A percentile compares a stretch with the other conserved stretches of the same genome.
Conservation (phyloP, 2,113 vertebrate species). For the Syrmaticus mikado region DNA sequence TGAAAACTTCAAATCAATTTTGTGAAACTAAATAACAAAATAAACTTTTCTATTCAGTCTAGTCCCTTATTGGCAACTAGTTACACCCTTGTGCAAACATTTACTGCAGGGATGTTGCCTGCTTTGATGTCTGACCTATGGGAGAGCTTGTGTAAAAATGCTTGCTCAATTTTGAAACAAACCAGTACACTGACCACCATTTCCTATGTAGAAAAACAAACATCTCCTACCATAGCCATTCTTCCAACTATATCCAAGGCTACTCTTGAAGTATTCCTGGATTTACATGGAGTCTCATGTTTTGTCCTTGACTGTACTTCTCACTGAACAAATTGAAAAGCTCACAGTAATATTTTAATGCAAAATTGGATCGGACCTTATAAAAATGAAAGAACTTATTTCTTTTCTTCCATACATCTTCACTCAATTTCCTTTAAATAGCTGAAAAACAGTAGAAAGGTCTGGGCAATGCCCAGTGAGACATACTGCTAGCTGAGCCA, state of each 20-base stretch:
- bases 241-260: background rate
- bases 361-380: background rate
- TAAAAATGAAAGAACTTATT: background rate
- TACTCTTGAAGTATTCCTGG: background rate
- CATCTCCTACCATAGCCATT: background rate
- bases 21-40: background rate
- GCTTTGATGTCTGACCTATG: background rate
- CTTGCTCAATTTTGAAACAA: background rate
- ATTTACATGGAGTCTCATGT: background rate
- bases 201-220: background rate
- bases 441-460: background rate
- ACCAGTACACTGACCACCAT: accelerated
- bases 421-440: background rate
- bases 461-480: background rate
- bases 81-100: accelerated
- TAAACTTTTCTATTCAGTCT: background rate
- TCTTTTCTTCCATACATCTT: background rate
- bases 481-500: background rate
- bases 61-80: background rate
- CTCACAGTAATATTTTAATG: background rate
- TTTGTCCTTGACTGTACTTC: background rate
- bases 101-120: background rate
- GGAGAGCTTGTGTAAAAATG: background rate
- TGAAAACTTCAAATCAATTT: background rate
- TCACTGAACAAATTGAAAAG: background rate